phyloP scores from a whole-genome alignment of 2,888 invertebrate genomes.

The Fissipunctia ypsillon region DNA sequence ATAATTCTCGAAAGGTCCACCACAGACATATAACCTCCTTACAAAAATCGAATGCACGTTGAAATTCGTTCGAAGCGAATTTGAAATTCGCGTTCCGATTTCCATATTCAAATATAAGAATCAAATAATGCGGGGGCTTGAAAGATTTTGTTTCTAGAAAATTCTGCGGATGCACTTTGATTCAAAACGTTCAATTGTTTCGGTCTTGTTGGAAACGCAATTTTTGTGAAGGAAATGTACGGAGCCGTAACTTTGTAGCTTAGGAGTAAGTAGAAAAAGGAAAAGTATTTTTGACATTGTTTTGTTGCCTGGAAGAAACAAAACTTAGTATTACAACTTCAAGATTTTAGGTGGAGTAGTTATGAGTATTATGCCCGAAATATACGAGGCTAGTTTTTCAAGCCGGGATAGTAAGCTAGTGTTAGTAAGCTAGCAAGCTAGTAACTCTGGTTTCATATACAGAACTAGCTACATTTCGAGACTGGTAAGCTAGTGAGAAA shows the following conservation, averaged over 20 bases:
- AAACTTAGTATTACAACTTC: not conserved
- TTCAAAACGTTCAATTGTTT: slow-evolving; percentile 33
- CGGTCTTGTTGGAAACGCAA: not conserved
- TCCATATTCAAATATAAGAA: slow-evolving; percentile 65
- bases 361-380: too few species aligned
- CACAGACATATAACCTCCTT: slow-evolving; percentile 9
- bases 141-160: slow-evolving; percentile 55
- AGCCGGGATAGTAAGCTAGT: too few species aligned
- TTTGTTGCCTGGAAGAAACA: not conserved
- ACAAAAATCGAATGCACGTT: slow-evolving; percentile 29
- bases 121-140: slow-evolving; percentile 51
- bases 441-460: too few species aligned
- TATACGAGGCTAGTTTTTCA: too few species aligned
- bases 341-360: not conserved
- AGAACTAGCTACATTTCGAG: too few species aligned
- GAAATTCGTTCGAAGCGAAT: slow-evolving; percentile 45
- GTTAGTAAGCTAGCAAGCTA: too few species aligned
- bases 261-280: not conserved
- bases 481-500: too few species aligned
- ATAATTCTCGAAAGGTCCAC: not conserved
- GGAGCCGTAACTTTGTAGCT: too few species aligned
- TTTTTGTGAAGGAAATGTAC: not conserved
- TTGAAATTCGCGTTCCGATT: slow-evolving; percentile 53
- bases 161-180: slow-evolving; percentile 52
- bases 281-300: not conserved